phyloP scores from a whole-genome alignment of 2,888 invertebrate species.

The Candidula unifasciata region DNA sequence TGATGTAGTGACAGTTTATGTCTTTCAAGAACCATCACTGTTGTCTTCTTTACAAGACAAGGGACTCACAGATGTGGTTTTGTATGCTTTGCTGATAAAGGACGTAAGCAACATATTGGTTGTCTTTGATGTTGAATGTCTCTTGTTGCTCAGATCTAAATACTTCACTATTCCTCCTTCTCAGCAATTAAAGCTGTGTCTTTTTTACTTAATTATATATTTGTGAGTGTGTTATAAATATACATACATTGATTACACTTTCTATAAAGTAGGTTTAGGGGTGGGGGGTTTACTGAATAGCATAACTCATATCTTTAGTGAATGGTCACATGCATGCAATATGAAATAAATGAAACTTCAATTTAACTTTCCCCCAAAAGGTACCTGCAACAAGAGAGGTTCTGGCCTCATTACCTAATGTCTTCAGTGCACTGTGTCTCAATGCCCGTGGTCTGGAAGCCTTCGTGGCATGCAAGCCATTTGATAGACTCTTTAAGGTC shows the following conservation, averaged over 20 bases:
- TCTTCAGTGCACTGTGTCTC: slow-evolving; percentile 88
- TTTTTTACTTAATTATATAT: not conserved
- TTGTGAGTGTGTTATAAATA: not conserved
- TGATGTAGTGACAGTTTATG: slow-evolving; percentile 90
- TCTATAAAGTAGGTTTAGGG: no score
- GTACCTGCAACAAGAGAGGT: slow-evolving; percentile 81
- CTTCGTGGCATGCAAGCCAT: slow-evolving; percentile 88
- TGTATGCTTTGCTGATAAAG: slow-evolving; percentile 89
- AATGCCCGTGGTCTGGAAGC: slow-evolving; percentile 88
- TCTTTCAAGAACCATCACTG: slow-evolving; percentile 87
- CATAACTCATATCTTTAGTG: no score
- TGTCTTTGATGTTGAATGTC: no score
- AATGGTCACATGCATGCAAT: no score
- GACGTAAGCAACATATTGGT: slow-evolving; percentile 81
- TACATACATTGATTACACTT: no score
- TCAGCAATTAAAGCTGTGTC: not conserved
- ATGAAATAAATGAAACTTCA: not conserved
- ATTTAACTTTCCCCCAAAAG: slow-evolving; percentile 63
- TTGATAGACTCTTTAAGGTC: slow-evolving; percentile 86
- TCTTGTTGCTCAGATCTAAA: no score
- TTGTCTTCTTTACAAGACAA: slow-evolving; percentile 90
- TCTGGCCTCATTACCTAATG: slow-evolving; percentile 90
- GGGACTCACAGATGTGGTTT: slow-evolving; percentile 89
- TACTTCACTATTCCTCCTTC: no score
- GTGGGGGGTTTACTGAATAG: no score